A percentile compares a stretch with the other conserved stretches of the same genome.
Evolutionary conservation across 2,888 invertebrate species (phyloP).

Genomic region (Ornithoptera alexandrae): DNA sequence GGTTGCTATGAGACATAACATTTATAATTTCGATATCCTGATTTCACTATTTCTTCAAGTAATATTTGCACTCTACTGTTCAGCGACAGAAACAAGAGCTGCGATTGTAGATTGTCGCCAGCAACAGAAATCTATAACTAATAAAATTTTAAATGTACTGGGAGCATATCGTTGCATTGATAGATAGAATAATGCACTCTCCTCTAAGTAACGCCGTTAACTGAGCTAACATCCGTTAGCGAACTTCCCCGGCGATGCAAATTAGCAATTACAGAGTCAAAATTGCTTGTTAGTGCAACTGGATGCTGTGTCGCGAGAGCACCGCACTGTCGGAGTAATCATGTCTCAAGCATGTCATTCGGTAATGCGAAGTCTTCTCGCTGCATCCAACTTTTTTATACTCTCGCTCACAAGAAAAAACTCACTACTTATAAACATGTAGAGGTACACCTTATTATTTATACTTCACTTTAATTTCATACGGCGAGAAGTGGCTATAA

Average conservation of each 20-base stretch:
- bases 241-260: slow-evolving; percentile 5
- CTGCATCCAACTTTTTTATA: background rate
- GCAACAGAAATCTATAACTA: background rate
- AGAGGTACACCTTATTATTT: no score
- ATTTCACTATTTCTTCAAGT: no score
- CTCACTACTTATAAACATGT: no score
- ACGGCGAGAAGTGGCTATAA: no score
- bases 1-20: no score
- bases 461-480: no score
- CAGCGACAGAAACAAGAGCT: background rate
- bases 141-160: background rate
- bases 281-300: slow-evolving; percentile 6
- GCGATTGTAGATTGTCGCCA: background rate
- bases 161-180: background rate
- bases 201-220: background rate
- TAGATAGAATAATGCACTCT: background rate
- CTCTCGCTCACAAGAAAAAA: background rate
- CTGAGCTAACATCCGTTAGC: slow-evolving; percentile 9
- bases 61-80: background rate
- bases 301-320: background rate
- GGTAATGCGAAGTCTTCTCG: slow-evolving; percentile 4
- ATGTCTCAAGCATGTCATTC: slow-evolving; percentile 2
- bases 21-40: no score
- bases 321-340: background rate
- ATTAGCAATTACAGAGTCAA: slow-evolving; percentile 17